Evolutionary conservation across 1,140 invertebrate genomes (phyloP).

Genomic region (Drosophila trapezifrons): DNA sequence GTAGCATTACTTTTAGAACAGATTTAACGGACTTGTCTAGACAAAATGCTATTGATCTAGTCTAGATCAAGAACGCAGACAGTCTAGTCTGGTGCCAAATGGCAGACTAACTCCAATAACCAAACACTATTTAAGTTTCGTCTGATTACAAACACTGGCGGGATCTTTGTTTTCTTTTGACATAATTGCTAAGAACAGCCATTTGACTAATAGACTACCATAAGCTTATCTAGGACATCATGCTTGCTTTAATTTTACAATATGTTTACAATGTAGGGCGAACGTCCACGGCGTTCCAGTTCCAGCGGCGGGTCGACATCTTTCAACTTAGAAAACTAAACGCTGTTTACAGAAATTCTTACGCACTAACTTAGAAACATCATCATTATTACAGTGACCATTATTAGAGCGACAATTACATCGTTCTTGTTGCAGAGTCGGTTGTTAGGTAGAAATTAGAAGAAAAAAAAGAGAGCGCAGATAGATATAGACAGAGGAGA

Average conservation of each 20-base stretch:
- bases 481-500: conserved; percentile 38
- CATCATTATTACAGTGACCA: conserved; percentile 33
- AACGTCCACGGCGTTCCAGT: conserved; percentile 37
- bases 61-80: conserved; percentile 18
- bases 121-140: conserved; percentile 59
- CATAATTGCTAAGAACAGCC: conserved; percentile 55
- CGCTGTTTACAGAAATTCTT: conserved; percentile 42
- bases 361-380: conserved; percentile 38
- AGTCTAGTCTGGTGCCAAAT: background rate
- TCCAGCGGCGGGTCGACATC: conserved; percentile 61
- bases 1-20: background rate
- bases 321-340: conserved; percentile 50
- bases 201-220: conserved; percentile 64
- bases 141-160: conserved; percentile 41
- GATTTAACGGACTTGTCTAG: conserved; percentile 19
- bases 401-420: conserved; percentile 33
- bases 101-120: conserved; percentile 11
- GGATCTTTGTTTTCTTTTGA: conserved; percentile 3
- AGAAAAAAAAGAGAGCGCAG: conserved; percentile 70
- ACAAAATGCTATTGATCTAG: conserved; percentile 6
- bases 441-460: conserved; percentile 21
- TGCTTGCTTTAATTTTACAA: conserved; percentile 52
- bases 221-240: conserved; percentile 62
- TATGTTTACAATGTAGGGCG: conserved; percentile 43
- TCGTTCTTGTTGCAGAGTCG: conserved; percentile 29